Evolutionary conservation across 2,113 vertebrate genomes (phyloP).

Genomic region (Sminthopsis crassicaudata): DNA sequence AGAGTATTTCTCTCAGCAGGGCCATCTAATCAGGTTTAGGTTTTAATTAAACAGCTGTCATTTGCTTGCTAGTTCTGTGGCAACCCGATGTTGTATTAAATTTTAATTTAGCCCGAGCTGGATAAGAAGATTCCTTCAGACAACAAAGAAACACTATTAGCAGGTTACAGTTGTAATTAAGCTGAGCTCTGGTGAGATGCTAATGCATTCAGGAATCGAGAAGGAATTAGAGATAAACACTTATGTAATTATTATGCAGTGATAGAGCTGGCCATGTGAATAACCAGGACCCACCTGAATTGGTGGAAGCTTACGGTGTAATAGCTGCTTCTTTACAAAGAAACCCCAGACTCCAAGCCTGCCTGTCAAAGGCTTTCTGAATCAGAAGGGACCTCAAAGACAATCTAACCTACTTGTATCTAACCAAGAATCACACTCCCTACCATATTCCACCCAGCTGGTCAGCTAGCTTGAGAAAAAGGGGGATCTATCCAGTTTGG

Average conservation of each 20-base stretch:
- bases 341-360: background rate
- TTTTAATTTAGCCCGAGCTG: background rate
- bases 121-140: slow-evolving; percentile 2
- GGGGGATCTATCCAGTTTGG: background rate
- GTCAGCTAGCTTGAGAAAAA: background rate
- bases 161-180: slow-evolving; percentile 85
- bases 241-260: slow-evolving; percentile 40
- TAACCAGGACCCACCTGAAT: background rate
- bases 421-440: background rate
- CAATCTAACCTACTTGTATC: background rate
- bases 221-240: slow-evolving; percentile 69
- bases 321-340: background rate
- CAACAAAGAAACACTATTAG: slow-evolving; percentile 49
- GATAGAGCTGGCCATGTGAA: slow-evolving; percentile 9
- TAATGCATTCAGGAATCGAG: slow-evolving; percentile 71
- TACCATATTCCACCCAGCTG: background rate
- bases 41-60: background rate
- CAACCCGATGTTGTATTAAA: background rate
- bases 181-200: slow-evolving; percentile 67
- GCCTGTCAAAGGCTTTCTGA: background rate
- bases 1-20: slow-evolving; percentile 1
- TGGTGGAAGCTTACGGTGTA: background rate
- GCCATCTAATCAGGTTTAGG: slow-evolving; percentile 1
- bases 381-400: background rate
- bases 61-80: background rate